A percentile compares a stretch with the other conserved stretches of the same genome.
phyloP scores from a whole-genome alignment of 2,888 invertebrate species.

The Rhamnusium bicolor region DNA sequence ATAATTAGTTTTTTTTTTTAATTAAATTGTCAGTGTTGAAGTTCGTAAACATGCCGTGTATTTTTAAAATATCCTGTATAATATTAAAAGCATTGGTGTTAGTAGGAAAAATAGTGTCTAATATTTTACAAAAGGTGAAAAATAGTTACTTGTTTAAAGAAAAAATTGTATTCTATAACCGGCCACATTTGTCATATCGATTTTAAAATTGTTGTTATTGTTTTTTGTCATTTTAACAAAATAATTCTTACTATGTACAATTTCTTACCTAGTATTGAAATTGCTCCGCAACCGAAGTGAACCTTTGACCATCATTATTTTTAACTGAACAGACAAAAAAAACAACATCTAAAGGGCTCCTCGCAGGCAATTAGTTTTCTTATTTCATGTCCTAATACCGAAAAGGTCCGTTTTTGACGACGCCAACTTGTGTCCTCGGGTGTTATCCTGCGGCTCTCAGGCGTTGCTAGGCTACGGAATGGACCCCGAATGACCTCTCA shows the following conservation, averaged over 20 bases:
- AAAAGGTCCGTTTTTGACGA: constrained; percentile 17
- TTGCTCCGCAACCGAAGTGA: not conserved
- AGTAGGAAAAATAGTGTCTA: too few species aligned
- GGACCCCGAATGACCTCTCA: constrained; percentile 69
- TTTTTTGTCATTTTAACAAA: too few species aligned
- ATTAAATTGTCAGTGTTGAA: too few species aligned
- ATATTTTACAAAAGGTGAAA: too few species aligned
- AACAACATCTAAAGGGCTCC: constrained; percentile 4
- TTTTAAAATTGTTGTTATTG: too few species aligned
- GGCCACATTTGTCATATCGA: too few species aligned
- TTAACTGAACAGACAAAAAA: not conserved
- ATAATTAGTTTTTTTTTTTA: too few species aligned
- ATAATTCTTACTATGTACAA: not conserved
- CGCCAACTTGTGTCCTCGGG: constrained; percentile 36
- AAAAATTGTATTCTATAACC: too few species aligned
- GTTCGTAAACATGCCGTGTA: too few species aligned
- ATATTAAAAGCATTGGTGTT: too few species aligned
- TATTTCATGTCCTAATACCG: constrained; percentile 6
- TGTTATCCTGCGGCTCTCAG: constrained; percentile 38
- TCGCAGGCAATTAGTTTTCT: constrained; percentile 13
- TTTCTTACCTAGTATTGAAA: not conserved
- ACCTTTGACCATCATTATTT: not conserved
- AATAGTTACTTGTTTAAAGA: too few species aligned
- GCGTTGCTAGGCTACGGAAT: constrained; percentile 61
- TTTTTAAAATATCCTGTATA: too few species aligned